Evolutionary conservation across 1,140 invertebrate species (phyloP), one percentile per base, ranked within the genome.

Genomic region (Drosophila nigrodunni): DNA sequence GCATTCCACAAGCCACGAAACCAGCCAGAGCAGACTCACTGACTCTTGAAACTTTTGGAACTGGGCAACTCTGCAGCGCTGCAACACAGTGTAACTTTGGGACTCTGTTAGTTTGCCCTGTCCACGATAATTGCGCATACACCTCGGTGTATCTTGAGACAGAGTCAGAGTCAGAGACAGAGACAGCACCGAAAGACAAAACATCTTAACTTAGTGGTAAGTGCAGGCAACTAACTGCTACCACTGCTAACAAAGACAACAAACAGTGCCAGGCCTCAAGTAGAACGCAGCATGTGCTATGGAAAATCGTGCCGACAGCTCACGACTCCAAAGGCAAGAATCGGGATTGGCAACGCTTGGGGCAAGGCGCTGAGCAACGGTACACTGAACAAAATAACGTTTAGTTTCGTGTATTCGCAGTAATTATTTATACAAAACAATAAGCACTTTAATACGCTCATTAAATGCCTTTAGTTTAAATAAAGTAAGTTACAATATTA

Each of bases 191-290:
- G 59, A 46, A 72, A 90, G 78, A 89, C 85, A 89, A 89, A 89
- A 89, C 85, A 89, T 89, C 85, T 89, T 89, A 89, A 89, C 85
- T 89, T 90, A 89, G 86, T 88, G 82, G 82, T 86, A 86, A 86
- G 78, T 88, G 85, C 81, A 83, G 85, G 76, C 85, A 80, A 88
- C 83, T 87, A 87, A 87, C 83, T 87, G 83, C 83, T 87, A 87
- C 82, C 82, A 87, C 83, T 55, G 52, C 52, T 87, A 87, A 87
- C 83, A 87, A 87, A 87, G 83, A 87, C 83, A 87, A 87, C 83
- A 86, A 79, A 70, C 79, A 78, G 82, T 86, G 69, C 82, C 82
- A 69, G 59, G 49, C 60, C 62, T 57, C 66, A 73, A 69, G 74
- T 78, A 89, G 85, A 89, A 89, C 85, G 78, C 85, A 89, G 85